Base-by-base conservation (phyloP, 1,140 invertebrate species). In the Philotrypesis tridentata region DNA sequence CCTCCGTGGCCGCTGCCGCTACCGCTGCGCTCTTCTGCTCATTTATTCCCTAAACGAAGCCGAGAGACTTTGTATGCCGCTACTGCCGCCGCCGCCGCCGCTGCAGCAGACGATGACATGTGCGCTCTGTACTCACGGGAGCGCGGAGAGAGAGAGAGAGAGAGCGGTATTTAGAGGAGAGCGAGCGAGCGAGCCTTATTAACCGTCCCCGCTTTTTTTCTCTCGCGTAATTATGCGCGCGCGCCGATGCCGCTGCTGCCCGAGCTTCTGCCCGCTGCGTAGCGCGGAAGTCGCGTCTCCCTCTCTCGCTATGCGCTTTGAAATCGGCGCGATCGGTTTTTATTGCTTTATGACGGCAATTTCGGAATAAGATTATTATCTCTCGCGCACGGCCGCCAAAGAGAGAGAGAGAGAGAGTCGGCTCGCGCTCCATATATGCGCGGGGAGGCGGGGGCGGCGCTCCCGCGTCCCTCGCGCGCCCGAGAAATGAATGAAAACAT, bases 331-430 rank as follows among this genome's bases (percentile, higher is more conserved):
- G 60, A 72, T 33, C 27, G 11, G 23, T 33, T 63, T 82, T 77
- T 82, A 82, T 63, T 82, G 74, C 74, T 72, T 82, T 78, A 77
- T 23, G 68, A 82, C 67, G 60, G 75, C 72, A 82, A 72, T 82
- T 78, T 78, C 43, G 25, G 68, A 31, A 61, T 29, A 40, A 81
- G 27, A 21, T 65, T 70, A 75, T 75, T 76, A 81, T 68, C 80
- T 75, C 72, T n/a, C 9, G 29, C 68, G 29, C 61, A n/a, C n/a
- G n/a, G n/a, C n/a, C n/a, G n/a, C n/a, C n/a, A n/a, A n/a, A n/a
- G n/a, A n/a, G n/a, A n/a, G n/a, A n/a, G 60, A n/a, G 60, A 4
- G 61, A 17, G 61, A 55, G 48, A 55, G n/a, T n/a, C n/a, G n/a
- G n/a, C n/a, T 63, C 1, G 17, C 27, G 25, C 25, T 67, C 11